Evolutionary conservation across 1,140 invertebrate species (phyloP), one percentile per base, ranked within the genome.

Genomic region (Eriocheir sinensis): DNA sequence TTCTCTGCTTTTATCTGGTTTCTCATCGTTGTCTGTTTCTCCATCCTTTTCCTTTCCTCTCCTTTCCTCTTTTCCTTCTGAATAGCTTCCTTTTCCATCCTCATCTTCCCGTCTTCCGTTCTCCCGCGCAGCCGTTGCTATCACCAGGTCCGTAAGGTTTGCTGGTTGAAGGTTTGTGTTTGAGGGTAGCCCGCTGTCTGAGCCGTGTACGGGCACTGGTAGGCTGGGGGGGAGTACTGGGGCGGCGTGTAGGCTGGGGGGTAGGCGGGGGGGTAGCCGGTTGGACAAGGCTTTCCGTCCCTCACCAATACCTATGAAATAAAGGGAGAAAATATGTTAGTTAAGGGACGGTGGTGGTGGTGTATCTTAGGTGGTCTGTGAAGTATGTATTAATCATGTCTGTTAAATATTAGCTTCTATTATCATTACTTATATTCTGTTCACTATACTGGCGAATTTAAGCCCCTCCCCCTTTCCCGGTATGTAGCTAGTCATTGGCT

Each of bases 71-170:
- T 40, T 0, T 12, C 3, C 32, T 36, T 15, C 41, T 21, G 12
- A 30, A 27, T 27, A 38, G 38, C 27, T 3, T 12, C 27, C 27
- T 48, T n/a, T n/a, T 83, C 36, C 36, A 21, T 21, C 30, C 90
- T 41, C 27, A 27, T 34, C 9, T 79, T 38, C 34, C 30, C 80
- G 32, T n/a, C 21, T 60, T 38, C 34, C 12, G 36, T 8, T 9
- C 9, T 21, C 79, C 79, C 32, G 21, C 79, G 17, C 17, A 30
- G 9, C 34, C 4, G 3, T 34, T 36, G 2, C 27, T 72, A 89
- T 93, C 89, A 94, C 93, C 93, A 94, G 27, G 93, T 94, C n/a
- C 93, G 44, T 4, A 94, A 32, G 12, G 93, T 94, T 48, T 94
- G 93, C 60, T 94, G 93, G 89, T 94, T 94, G 88, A 89, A 94